A percentile compares a stretch with the other conserved stretches of the same genome.
Conservation (phyloP, 2,797 vertebrate species). For the Hemibagrus guttatus region DNA sequence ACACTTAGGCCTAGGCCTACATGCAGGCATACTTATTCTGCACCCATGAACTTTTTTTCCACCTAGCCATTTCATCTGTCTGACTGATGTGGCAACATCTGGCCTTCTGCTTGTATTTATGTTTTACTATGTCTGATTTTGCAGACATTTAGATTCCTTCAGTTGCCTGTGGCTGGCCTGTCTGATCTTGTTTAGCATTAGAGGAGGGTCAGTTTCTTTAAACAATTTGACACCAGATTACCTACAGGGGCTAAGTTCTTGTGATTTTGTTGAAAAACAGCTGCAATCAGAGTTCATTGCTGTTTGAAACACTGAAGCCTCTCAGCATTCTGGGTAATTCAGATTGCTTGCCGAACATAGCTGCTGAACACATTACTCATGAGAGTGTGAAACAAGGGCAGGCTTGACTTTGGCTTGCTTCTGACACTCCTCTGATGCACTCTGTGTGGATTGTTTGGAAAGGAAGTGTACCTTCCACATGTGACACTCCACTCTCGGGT, state of each 20-base stretch:
- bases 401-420: not conserved
- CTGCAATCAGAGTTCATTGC: not conserved
- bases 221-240: not conserved
- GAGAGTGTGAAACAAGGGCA: not conserved
- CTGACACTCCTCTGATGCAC: not conserved
- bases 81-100: constrained; percentile 12
- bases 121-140: not conserved
- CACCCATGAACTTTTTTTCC: not conserved
- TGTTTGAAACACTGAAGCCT: not conserved
- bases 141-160: not conserved
- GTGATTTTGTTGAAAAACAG: not conserved
- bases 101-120: not conserved
- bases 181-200: not conserved
- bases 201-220: not conserved
- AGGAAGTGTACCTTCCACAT: not conserved
- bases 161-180: not conserved
- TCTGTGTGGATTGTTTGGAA: not conserved
- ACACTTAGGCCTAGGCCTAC: too few relatives aligned
- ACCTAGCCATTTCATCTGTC: not conserved
- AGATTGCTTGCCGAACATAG: not conserved
- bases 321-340: not conserved
- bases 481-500: not conserved
- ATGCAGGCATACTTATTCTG: not conserved
- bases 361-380: not conserved
- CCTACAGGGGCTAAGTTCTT: not conserved